These are phyloP conservation scores for Cephalopholis sonnerati DNA, from an alignment of 2,113 vertebrate genomes.

Conservation along the genomic window DNA sequence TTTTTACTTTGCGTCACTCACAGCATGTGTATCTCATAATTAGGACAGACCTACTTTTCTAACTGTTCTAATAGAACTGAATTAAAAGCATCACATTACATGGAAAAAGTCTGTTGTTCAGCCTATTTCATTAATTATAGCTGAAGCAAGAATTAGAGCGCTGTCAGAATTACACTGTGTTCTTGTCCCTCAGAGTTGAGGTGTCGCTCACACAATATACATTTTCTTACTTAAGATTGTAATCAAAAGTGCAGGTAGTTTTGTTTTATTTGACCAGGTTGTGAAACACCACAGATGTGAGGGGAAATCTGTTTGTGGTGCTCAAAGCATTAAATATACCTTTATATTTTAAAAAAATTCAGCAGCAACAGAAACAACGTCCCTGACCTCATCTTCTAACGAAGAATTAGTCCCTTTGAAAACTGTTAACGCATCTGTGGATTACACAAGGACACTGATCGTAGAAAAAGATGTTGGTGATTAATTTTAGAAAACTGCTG, in stretches of 20 bases:
- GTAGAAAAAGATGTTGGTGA: not conserved
- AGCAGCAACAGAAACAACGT: not conserved
- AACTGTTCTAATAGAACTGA: slow-evolving; percentile 39
- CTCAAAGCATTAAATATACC: not conserved
- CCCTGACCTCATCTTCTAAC: not conserved
- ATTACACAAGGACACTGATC: not conserved
- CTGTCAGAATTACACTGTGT: slow-evolving; percentile 20
- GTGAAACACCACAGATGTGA: not conserved
- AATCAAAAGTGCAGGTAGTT: not conserved
- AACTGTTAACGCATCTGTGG: not conserved
- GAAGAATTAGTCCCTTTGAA: not conserved
- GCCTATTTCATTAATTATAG: slow-evolving; percentile 39
- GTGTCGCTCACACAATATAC: not conserved
- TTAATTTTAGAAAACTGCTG: not conserved
- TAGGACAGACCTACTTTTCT: slow-evolving; percentile 57
- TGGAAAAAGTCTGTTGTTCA: slow-evolving; percentile 23
- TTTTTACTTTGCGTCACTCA: slow-evolving; percentile 22
- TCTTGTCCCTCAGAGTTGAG: slow-evolving; percentile 23
- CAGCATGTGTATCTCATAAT: slow-evolving; percentile 61
- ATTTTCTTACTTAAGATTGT: slow-evolving; percentile 12
- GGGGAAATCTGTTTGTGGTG: not conserved
- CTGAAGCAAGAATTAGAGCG: slow-evolving; percentile 20
- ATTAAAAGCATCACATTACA: slow-evolving; percentile 41
- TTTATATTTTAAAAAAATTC: not conserved
- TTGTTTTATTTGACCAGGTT: not conserved